A percentile compares a stretch with the other conserved stretches of the same genome.
These are phyloP conservation scores for Sarcophaga peregrina DNA, from an alignment of 1,140 invertebrate species.

Conservation along the genomic window DNA sequence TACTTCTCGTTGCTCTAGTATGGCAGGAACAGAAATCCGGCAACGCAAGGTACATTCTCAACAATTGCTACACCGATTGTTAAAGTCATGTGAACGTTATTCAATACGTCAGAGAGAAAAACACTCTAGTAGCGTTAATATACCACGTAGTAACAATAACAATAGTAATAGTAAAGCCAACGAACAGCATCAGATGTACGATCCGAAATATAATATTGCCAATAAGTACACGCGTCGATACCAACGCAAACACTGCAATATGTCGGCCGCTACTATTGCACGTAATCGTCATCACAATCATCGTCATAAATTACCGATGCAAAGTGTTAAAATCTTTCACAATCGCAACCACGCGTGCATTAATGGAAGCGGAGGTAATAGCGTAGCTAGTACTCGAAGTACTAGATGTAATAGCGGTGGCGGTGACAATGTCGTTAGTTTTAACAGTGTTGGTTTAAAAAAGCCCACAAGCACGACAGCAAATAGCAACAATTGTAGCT, in stretches of 20 bases:
- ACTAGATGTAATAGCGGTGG: constrained; percentile 5
- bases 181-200: constrained; percentile 53
- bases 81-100: constrained; percentile 38
- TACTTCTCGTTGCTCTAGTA: constrained; percentile 9
- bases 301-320: constrained; percentile 65
- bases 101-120: background rate
- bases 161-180: constrained; percentile 47
- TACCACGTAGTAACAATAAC: background rate
- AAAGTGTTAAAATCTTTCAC: constrained; percentile 66
- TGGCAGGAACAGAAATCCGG: background rate
- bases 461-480: background rate
- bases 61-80: constrained; percentile 25
- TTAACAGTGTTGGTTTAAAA: background rate
- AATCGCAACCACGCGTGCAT: constrained; percentile 57
- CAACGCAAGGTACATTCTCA: constrained; percentile 13
- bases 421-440: background rate
- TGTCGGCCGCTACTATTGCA: constrained; percentile 52
- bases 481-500: background rate
- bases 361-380: constrained; percentile 34
- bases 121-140: background rate
- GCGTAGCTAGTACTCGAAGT: background rate
- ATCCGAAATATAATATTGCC: constrained; percentile 63
- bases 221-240: constrained; percentile 61
- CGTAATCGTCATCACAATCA: constrained; percentile 55
- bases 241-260: constrained; percentile 51